These are phyloP conservation scores for Lophotis ruficrista DNA, from an alignment of 2,113 vertebrate genomes.

Conservation along the genomic window DNA sequence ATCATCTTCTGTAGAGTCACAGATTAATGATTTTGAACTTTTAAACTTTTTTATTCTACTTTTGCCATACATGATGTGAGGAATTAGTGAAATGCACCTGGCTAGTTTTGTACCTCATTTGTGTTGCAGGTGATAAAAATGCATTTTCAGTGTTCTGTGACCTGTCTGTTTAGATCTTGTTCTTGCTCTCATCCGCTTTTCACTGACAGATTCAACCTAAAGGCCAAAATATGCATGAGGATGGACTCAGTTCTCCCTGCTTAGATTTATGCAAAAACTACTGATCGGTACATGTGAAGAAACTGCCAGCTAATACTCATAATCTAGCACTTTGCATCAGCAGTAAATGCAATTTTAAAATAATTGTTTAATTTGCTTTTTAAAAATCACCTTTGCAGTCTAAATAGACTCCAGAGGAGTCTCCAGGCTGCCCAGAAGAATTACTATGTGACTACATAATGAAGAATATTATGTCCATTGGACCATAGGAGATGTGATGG, in stretches of 20 bases:
- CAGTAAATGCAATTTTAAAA: conserved; percentile 9
- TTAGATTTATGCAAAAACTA: neutral
- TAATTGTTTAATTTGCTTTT: neutral
- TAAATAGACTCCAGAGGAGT: neutral
- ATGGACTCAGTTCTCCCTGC: neutral
- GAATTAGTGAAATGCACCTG: neutral
- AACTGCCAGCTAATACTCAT: neutral
- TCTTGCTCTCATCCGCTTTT: neutral
- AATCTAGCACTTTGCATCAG: neutral
- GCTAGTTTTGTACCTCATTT: neutral
- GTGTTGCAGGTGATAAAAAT: neutral
- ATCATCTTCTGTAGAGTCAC: neutral
- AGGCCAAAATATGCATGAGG: neutral
- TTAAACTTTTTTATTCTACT: neutral
- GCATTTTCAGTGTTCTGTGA: neutral
- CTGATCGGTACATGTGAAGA: neutral
- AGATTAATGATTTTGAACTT: neutral
- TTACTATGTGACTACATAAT: neutral
- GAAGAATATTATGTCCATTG: neutral
- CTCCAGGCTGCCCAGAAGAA: neutral
- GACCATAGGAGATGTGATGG: neutral
- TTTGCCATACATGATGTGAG: neutral
- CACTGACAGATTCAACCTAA: neutral
- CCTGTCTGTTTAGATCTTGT: neutral
- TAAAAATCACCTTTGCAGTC: neutral